Conservation (phyloP, 2,888 invertebrate species). For the Eudemis profundana region DNA sequence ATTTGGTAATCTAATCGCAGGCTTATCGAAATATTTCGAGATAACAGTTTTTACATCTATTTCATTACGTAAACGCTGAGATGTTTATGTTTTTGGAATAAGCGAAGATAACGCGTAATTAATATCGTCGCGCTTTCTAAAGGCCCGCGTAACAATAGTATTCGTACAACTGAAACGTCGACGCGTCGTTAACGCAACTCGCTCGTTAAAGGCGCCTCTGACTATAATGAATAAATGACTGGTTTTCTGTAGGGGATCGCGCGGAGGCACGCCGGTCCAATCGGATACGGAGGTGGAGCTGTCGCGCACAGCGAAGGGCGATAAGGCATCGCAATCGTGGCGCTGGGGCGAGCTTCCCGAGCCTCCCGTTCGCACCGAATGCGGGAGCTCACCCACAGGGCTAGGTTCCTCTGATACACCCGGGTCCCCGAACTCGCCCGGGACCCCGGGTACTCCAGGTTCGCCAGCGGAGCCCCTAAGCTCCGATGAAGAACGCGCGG, state of each 20-base stretch:
- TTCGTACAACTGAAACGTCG: constrained; percentile 2
- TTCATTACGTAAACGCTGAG: constrained; percentile 21
- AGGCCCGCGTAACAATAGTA: constrained; percentile 32
- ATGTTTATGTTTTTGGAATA: constrained; percentile 15
- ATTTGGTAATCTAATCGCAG: constrained; percentile 39
- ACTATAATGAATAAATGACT: background rate
- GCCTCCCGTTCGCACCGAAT: constrained; percentile 69
- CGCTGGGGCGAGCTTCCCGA: constrained; percentile 95
- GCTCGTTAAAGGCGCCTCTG: background rate
- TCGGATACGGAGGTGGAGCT: constrained; percentile 98
- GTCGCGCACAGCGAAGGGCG: constrained; percentile 74
- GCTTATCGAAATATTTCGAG: constrained; percentile 28
- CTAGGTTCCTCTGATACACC: constrained; percentile 58
- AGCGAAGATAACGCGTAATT: constrained; percentile 31
- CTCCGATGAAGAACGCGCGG: constrained; percentile 81
- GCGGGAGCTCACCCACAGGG: constrained; percentile 55
- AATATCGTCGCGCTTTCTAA: constrained; percentile 41
- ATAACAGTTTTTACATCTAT: constrained; percentile 5
- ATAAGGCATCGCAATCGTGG: constrained; percentile 90
- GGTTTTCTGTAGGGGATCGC: constrained; percentile 77
- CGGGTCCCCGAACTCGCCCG: constrained; percentile 53
- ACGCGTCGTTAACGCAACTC: constrained; percentile 9
- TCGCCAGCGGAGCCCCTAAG: constrained; percentile 76
- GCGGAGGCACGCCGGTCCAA: constrained; percentile 94
- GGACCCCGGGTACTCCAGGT: constrained; percentile 63